Conservation (phyloP, 2,888 invertebrate species). For the Rugalucina vietnamica region DNA sequence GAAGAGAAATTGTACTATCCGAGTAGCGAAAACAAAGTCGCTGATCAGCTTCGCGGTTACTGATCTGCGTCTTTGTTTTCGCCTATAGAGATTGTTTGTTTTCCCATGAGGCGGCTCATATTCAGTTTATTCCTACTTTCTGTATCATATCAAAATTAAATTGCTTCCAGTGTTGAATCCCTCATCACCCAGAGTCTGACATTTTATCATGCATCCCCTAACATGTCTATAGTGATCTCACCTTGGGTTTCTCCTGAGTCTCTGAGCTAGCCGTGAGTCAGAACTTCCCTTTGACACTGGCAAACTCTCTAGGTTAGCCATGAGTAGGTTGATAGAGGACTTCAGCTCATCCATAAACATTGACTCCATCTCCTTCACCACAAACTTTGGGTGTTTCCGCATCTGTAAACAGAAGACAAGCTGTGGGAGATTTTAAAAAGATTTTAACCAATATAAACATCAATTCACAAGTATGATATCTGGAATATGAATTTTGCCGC, state of each 20-base stretch:
- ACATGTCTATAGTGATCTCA: no score
- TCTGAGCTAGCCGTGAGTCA: constrained; percentile 95
- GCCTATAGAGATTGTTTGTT: no score
- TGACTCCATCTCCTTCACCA: constrained; percentile 99
- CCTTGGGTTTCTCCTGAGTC: constrained; percentile 99
- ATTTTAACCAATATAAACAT: not conserved
- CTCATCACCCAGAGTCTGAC: no score
- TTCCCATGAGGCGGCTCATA: no score
- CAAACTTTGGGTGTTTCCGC: constrained; percentile 92
- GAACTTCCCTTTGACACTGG: constrained; percentile 99
- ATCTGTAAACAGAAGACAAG: constrained; percentile 74
- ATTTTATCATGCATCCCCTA: no score
- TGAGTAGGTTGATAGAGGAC: constrained; percentile 98
- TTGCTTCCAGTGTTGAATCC: no score
- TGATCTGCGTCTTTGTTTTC: no score
- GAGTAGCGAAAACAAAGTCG: no score
- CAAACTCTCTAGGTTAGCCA: constrained; percentile 99
- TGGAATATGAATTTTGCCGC: not conserved
- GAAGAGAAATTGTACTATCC: no score
- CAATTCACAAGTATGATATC: not conserved
- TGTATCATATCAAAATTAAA: no score
- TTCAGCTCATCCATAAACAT: constrained; percentile 99
- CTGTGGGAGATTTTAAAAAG: not conserved
- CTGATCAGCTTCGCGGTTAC: no score
- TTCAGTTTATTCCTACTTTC: no score